These are phyloP conservation scores for Semaprochilodus insignis DNA, from an alignment of 2,797 vertebrate genomes.

Conservation along the genomic window DNA sequence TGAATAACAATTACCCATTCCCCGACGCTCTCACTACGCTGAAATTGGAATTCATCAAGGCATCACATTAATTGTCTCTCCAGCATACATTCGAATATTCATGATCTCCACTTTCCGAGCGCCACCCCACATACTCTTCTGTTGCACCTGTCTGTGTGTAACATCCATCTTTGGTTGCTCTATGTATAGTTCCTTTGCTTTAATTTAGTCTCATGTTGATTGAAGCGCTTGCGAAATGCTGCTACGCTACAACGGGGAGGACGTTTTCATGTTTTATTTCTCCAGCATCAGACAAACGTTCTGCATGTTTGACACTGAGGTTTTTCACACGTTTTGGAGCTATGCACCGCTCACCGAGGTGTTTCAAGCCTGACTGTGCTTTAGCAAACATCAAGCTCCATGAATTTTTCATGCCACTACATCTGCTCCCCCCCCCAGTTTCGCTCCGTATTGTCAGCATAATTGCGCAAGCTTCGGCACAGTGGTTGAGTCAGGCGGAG, in stretches of 20 bases:
- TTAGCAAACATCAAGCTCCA: constrained; percentile 78
- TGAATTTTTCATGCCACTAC: constrained; percentile 81
- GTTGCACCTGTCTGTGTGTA: constrained; percentile 31
- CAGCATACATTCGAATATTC: constrained; percentile 41
- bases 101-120: constrained; percentile 25
- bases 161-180: constrained; percentile 15
- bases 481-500: background rate
- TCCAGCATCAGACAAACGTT: constrained; percentile 27
- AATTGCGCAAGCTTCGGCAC: background rate
- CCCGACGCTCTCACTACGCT: constrained; percentile 45
- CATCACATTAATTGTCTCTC: constrained; percentile 41
- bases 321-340: constrained; percentile 56
- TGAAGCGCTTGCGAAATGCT: constrained; percentile 33
- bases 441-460: constrained; percentile 8
- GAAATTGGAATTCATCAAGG: constrained; percentile 54
- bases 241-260: constrained; percentile 8
- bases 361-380: constrained; percentile 69
- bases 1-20: constrained; percentile 57
- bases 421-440: constrained; percentile 70
- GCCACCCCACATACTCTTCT: background rate
- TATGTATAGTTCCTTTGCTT: constrained; percentile 15
- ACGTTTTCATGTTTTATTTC: constrained; percentile 37
- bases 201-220: constrained; percentile 42
- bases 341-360: constrained; percentile 66
- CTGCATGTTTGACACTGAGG: constrained; percentile 47